These are phyloP conservation scores for Poicephalus gulielmi DNA, from an alignment of 2,113 vertebrate genomes.

Conservation along the genomic window DNA sequence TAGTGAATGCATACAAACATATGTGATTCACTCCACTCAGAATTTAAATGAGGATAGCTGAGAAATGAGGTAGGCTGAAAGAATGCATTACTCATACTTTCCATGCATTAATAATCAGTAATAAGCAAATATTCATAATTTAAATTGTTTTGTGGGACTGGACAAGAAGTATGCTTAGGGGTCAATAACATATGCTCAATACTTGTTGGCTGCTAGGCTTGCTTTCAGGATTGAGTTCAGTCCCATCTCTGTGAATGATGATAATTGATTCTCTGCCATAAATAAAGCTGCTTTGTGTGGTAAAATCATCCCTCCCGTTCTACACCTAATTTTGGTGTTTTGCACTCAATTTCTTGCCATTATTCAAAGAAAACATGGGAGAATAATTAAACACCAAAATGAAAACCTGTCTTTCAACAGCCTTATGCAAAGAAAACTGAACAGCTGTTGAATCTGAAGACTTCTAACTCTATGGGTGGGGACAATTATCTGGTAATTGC, in stretches of 20 bases:
- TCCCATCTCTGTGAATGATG: not conserved
- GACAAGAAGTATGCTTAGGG: not conserved
- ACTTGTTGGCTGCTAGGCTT: not conserved
- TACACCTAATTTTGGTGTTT: not conserved
- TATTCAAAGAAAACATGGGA: not conserved
- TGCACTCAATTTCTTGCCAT: not conserved
- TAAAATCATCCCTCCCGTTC: not conserved
- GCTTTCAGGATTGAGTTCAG: not conserved
- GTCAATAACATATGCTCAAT: not conserved
- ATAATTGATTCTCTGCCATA: not conserved
- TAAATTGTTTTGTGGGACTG: not conserved
- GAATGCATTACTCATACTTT: slow-evolving; percentile 39
- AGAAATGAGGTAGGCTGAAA: slow-evolving; percentile 17
- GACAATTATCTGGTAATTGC: not conserved
- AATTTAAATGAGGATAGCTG: slow-evolving; percentile 22
- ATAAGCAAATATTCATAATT: slow-evolving; percentile 50
- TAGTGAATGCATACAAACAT: not conserved
- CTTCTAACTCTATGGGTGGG: not conserved
- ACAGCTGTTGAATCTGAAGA: not conserved
- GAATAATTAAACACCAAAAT: accelerated
- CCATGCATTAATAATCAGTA: slow-evolving; percentile 53
- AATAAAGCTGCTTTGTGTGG: not conserved
- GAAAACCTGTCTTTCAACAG: not conserved
- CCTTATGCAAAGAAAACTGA: not conserved
- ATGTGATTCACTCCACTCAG: not conserved